Evolutionary conservation across 2,113 vertebrate genomes (phyloP).

Genomic region (Arenaria interpres): DNA sequence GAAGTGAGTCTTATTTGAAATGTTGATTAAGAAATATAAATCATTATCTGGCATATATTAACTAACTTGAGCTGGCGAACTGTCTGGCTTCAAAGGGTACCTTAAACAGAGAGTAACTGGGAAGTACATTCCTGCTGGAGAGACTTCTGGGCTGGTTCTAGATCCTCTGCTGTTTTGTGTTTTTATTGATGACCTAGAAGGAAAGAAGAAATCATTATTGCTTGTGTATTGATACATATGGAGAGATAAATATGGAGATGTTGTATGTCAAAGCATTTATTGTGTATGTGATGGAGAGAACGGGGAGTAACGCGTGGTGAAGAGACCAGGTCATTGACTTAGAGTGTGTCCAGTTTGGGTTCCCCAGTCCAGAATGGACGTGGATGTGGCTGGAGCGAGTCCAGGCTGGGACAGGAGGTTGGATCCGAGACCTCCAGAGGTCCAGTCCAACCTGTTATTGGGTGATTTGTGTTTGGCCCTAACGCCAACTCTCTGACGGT

Average conservation of each 20-base stretch:
- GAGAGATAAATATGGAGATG: neutral
- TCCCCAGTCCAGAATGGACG: neutral
- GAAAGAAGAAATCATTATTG: neutral
- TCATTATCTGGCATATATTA: neutral
- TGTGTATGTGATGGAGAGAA: fast-evolving
- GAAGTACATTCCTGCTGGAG: neutral
- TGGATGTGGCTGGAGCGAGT: neutral
- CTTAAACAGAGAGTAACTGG: neutral
- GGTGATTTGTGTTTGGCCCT: neutral
- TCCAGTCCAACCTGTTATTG: neutral
- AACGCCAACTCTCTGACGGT: neutral
- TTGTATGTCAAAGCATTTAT: neutral
- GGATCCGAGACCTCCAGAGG: neutral
- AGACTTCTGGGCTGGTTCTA: neutral
- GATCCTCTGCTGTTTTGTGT: neutral
- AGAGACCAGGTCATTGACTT: neutral
- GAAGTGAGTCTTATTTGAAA: neutral
- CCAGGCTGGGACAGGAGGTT: neutral
- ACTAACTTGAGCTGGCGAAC: neutral
- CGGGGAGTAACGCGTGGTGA: fast-evolving
- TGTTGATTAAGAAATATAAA: neutral
- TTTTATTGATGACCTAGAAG: neutral
- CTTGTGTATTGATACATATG: neutral
- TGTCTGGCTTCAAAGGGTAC: neutral
- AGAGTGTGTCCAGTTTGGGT: neutral